Percentiles rank a stretch among this genome's conserved stretches.
Conservation (phyloP, 2,113 vertebrate genomes). For the Lepidothrix coronata region DNA sequence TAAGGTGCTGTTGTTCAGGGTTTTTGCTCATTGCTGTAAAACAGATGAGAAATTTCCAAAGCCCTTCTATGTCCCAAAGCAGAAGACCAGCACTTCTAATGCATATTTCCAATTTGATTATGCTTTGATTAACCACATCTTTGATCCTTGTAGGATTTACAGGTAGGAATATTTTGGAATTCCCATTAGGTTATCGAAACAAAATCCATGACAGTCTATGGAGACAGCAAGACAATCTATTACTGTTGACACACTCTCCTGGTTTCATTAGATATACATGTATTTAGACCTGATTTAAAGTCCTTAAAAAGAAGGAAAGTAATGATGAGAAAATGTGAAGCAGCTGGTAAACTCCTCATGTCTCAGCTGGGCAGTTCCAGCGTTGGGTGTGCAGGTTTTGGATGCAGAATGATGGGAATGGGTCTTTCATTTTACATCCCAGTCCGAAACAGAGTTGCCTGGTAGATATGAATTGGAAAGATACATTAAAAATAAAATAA, state of each 20-base stretch:
- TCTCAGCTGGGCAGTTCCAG: neutral
- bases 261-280: neutral
- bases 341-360: neutral
- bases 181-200: neutral
- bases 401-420: neutral
- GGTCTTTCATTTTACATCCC: neutral
- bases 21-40: neutral
- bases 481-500: constrained; percentile 6
- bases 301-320: neutral
- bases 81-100: neutral
- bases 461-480: neutral
- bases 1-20: neutral
- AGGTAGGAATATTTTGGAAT: neutral
- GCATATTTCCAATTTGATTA: neutral
- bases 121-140: neutral
- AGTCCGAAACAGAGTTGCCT: neutral
- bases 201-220: neutral
- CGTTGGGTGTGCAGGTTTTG: neutral
- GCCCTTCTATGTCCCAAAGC: neutral
- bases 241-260: neutral
- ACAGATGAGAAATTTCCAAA: neutral
- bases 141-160: neutral
- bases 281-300: neutral
- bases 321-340: neutral
- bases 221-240: neutral